Percentiles rank a stretch among this genome's conserved stretches.
phyloP scores from a whole-genome alignment of 2,797 vertebrate genomes.

The Sphenodon punctatus region DNA sequence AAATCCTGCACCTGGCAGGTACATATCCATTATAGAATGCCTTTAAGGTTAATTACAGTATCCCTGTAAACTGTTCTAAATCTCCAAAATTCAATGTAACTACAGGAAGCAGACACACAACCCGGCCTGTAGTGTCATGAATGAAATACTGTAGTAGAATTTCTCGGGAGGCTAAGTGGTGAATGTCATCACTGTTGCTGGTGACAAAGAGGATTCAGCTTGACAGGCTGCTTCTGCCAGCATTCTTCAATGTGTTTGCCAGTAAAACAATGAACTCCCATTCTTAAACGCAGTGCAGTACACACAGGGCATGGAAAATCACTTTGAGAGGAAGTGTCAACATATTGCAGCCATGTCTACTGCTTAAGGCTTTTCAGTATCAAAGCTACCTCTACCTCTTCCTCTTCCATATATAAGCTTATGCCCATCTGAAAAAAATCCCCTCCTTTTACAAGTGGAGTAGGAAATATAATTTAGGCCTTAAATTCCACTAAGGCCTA shows the following conservation, averaged over 20 bases:
- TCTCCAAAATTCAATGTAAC: neutral
- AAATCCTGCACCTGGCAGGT: neutral
- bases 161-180: too few relatives aligned
- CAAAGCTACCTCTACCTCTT: too few relatives aligned
- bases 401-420: neutral
- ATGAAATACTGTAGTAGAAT: neutral
- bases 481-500: neutral
- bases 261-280: neutral
- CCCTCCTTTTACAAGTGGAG: neutral
- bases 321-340: neutral
- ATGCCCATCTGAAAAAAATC: neutral
- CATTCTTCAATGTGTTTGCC: neutral
- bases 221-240: neutral
- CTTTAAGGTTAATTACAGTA: neutral
- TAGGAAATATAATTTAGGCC: neutral
- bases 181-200: neutral
- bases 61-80: neutral
- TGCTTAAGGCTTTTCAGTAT: neutral
- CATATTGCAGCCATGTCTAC: neutral
- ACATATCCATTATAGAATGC: neutral
- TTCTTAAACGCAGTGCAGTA: neutral
- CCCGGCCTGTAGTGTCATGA: neutral
- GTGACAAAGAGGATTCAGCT: neutral
- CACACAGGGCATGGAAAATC: neutral
- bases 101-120: neutral